A percentile compares a stretch with the other conserved stretches of the same genome.
Conservation (phyloP, 1,140 invertebrate species). For the Drosophila murphyi region DNA sequence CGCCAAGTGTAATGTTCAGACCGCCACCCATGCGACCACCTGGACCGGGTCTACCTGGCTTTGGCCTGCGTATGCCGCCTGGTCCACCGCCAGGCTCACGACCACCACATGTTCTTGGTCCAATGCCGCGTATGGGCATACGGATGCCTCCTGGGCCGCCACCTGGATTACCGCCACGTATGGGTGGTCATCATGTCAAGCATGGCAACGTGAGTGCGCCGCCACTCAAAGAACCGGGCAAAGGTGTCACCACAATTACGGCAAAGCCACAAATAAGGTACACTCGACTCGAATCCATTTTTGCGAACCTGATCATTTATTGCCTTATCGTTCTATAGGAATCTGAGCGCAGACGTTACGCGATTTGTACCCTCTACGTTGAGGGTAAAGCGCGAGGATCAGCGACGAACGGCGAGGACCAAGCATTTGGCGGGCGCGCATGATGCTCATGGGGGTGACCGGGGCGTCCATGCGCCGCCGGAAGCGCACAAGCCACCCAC, state of each 20-base stretch:
- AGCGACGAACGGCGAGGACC: constrained; percentile 84
- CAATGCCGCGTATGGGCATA: constrained; percentile 85
- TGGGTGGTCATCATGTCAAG: constrained; percentile 77
- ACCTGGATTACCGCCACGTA: constrained; percentile 87
- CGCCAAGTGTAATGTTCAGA: constrained; percentile 86
- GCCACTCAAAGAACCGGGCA: constrained; percentile 83
- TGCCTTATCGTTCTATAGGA: constrained; percentile 85
- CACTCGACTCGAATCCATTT: constrained; percentile 47
- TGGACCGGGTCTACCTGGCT: constrained; percentile 64
- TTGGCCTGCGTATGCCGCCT: constrained; percentile 85
- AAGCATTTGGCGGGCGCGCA: constrained; percentile 70
- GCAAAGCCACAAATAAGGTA: constrained; percentile 96
- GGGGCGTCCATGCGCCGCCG: constrained; percentile 56
- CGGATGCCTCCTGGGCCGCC: constrained; percentile 88
- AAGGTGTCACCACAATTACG: constrained; percentile 90
- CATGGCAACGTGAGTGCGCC: constrained; percentile 34
- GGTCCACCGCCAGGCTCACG: constrained; percentile 88
- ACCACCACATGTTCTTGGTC: constrained; percentile 87
- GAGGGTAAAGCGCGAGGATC: constrained; percentile 92
- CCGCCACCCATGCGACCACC: constrained; percentile 87
- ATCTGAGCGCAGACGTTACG: constrained; percentile 97
- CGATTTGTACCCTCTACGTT: constrained; percentile 96
- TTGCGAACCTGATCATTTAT: background rate
- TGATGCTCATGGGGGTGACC: constrained; percentile 62
- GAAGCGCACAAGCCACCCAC: constrained; percentile 88